Percentiles rank a stretch among this genome's conserved stretches.
These are phyloP conservation scores for Chymomyza costata DNA, from an alignment of 1,140 invertebrate genomes.

Conservation along the genomic window DNA sequence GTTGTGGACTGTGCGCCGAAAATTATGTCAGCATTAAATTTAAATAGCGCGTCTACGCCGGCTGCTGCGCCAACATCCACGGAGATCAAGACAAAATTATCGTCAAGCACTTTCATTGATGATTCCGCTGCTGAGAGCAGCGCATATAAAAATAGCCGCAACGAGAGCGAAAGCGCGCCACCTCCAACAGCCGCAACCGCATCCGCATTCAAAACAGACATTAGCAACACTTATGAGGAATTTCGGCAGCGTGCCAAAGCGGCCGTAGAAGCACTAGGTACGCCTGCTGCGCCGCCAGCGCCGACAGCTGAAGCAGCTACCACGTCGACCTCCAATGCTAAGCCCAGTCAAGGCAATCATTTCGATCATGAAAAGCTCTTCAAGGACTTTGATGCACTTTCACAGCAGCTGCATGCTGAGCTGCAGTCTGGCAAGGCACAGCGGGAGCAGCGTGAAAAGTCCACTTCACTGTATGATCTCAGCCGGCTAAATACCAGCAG, in stretches of 20 bases:
- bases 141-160: constrained; percentile 11
- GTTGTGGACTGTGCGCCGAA: constrained; percentile 17
- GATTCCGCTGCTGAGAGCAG: constrained; percentile 31
- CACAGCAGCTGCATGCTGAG: constrained; percentile 60
- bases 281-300: constrained; percentile 14
- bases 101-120: constrained; percentile 53
- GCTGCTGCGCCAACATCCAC: neutral
- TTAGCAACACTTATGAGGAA: constrained; percentile 64
- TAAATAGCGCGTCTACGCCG: constrained; percentile 47
- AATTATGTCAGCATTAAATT: constrained; percentile 74
- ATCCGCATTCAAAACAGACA: constrained; percentile 24
- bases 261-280: constrained; percentile 45
- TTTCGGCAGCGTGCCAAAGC: constrained; percentile 75
- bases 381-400: constrained; percentile 70
- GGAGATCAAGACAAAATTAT: neutral
- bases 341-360: constrained; percentile 17
- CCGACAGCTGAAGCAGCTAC: constrained; percentile 10
- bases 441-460: constrained; percentile 47
- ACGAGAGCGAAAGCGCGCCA: constrained; percentile 3
- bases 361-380: constrained; percentile 67
- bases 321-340: constrained; percentile 12
- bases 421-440: constrained; percentile 50
- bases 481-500: constrained; percentile 35
- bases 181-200: constrained; percentile 7
- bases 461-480: constrained; percentile 63